Percentiles rank a stretch among this genome's conserved stretches.
Conservation (phyloP, 2,888 invertebrate species). For the Amorpha juglandis region DNA sequence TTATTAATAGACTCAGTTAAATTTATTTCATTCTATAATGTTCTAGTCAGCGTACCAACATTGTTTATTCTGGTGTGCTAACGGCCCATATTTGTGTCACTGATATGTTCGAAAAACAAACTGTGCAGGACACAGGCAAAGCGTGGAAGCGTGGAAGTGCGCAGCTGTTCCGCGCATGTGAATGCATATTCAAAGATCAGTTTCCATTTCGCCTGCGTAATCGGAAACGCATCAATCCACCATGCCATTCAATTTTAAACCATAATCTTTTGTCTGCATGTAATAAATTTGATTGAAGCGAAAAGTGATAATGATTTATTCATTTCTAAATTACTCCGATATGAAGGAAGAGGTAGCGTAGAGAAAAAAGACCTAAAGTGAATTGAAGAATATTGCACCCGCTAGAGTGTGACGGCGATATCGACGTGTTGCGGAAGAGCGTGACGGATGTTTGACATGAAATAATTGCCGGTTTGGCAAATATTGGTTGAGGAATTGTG, state of each 20-base stretch:
- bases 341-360: slow-evolving; percentile 67
- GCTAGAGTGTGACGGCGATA: slow-evolving; percentile 70
- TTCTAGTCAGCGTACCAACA: slow-evolving; percentile 41
- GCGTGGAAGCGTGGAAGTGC: slow-evolving; percentile 46
- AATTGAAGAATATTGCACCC: slow-evolving; percentile 57
- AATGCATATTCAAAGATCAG: slow-evolving; percentile 81
- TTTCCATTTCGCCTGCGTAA: slow-evolving; percentile 80
- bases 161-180: slow-evolving; percentile 56
- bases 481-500: slow-evolving; percentile 66
- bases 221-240: slow-evolving; percentile 69
- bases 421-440: slow-evolving; percentile 59
- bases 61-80: slow-evolving; percentile 49
- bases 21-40: too few species aligned
- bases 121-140: slow-evolving; percentile 31
- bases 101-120: slow-evolving; percentile 47
- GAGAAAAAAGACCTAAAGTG: slow-evolving; percentile 49
- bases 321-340: slow-evolving; percentile 67
- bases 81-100: slow-evolving; percentile 53
- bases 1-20: too few species aligned
- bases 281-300: slow-evolving; percentile 41
- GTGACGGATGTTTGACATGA: slow-evolving; percentile 61
- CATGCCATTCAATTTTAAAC: slow-evolving; percentile 56
- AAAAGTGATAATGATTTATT: slow-evolving; percentile 63
- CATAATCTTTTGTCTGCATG: slow-evolving; percentile 43
- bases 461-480: slow-evolving; percentile 58